phyloP scores from a whole-genome alignment of 64 coral and sea anemone genomes.

The Astreopora myriophthalma region DNA sequence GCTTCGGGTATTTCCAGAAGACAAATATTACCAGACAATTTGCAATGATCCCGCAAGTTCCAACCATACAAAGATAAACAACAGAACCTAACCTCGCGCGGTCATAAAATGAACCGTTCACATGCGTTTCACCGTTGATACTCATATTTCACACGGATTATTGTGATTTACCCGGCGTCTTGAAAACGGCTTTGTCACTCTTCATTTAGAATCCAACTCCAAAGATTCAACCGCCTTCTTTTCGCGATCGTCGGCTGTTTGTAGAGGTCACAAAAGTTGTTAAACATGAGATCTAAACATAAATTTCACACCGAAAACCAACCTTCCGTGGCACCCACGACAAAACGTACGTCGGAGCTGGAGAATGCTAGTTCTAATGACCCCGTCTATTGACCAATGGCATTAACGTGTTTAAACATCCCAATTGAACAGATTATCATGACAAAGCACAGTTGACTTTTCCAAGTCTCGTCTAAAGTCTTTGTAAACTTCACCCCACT shows the following conservation, averaged over 20 bases:
- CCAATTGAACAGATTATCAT: slow-evolving; percentile 30
- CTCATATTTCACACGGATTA: background rate
- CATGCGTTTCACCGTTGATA: background rate
- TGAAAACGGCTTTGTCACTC: background rate
- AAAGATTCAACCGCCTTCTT: background rate
- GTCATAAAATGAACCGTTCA: slow-evolving; percentile 38
- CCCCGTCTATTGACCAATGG: slow-evolving; percentile 31
- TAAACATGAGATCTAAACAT: background rate
- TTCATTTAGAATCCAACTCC: background rate
- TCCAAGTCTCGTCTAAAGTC: too few relatives aligned
- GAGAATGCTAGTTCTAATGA: background rate
- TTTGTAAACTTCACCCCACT: slow-evolving; percentile 11
- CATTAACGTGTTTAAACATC: slow-evolving; percentile 22
- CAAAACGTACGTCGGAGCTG: background rate
- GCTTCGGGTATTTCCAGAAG: slow-evolving; percentile 80
- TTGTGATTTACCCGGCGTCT: background rate
- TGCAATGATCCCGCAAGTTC: slow-evolving; percentile 64
- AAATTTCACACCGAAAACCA: background rate
- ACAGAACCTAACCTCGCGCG: slow-evolving; percentile 60
- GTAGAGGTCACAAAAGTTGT: background rate
- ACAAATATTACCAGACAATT: slow-evolving; percentile 79
- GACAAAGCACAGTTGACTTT: background rate
- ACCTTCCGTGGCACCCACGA: background rate
- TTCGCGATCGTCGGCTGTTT: background rate
- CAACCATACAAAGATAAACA: slow-evolving; percentile 69